phyloP scores from a whole-genome alignment of 2,797 vertebrate species.

The Mus minutoides region DNA sequence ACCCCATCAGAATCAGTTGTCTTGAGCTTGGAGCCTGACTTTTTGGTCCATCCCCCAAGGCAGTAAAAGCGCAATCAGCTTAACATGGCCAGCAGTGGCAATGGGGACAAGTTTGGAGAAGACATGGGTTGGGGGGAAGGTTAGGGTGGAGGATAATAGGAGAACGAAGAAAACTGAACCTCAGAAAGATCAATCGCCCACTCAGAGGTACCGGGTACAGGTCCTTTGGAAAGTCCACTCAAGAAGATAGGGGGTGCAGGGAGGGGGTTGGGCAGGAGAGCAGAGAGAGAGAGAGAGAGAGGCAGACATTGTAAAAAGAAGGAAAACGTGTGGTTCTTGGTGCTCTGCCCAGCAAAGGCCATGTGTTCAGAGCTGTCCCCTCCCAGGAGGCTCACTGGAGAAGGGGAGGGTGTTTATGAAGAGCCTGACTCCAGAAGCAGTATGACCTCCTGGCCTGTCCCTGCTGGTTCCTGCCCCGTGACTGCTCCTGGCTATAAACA shows the following conservation, averaged over 20 bases:
- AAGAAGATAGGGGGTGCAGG: neutral
- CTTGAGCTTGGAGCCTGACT: neutral
- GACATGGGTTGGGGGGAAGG: neutral
- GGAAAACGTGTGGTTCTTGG: neutral
- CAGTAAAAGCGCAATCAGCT: neutral
- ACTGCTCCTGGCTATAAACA: slow-evolving; percentile 63
- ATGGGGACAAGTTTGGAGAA: neutral
- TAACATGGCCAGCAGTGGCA: neutral
- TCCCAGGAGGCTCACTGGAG: neutral
- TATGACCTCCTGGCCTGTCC: slow-evolving; percentile 54
- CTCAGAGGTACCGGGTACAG: neutral
- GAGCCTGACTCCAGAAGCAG: neutral
- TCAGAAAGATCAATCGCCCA: neutral
- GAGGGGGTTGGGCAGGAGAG: neutral
- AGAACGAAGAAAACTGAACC: neutral
- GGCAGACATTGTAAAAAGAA: neutral
- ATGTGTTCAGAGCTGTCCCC: neutral
- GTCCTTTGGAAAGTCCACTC: neutral
- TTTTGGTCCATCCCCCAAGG: neutral
- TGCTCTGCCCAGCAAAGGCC: neutral
- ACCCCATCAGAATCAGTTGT: neutral
- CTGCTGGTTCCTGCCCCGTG: slow-evolving; percentile 41
- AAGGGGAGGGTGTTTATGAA: neutral
- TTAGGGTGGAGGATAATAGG: neutral
- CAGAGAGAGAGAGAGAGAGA: neutral